Conservation (phyloP, 2,113 vertebrate genomes). For the Plotosus lineatus region DNA sequence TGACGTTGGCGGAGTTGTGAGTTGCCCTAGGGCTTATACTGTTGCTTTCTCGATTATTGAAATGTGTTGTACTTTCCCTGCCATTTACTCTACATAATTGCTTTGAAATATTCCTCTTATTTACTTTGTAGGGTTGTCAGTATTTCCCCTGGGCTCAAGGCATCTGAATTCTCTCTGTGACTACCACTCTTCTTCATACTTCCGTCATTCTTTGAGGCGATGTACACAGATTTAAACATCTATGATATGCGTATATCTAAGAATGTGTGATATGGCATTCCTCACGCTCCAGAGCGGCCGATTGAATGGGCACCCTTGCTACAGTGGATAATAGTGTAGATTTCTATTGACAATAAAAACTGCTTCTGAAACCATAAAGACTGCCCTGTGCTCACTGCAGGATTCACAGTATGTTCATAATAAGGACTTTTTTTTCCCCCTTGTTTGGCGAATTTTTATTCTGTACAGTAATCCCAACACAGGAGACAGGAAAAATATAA, state of each 20-base stretch:
- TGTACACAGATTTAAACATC: neutral
- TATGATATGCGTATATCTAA: neutral
- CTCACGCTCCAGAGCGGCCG: neutral
- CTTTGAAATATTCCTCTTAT: conserved; percentile 13
- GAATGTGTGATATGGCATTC: neutral
- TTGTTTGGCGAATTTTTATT: too few relatives aligned
- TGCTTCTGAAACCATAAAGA: neutral
- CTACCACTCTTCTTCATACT: neutral
- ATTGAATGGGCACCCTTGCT: neutral
- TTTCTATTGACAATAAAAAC: neutral
- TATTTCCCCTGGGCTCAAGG: neutral
- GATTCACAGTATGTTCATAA: neutral
- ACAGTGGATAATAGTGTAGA: neutral
- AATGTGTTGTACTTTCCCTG: conserved; percentile 30
- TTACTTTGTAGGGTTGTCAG: conserved; percentile 6
- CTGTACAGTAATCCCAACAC: too few relatives aligned
- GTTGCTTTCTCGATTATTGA: conserved; percentile 26
- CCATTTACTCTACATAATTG: conserved; percentile 24
- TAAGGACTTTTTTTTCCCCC: too few relatives aligned
- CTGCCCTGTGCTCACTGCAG: neutral
- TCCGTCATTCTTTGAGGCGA: neutral
- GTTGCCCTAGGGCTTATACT: conserved; percentile 10
- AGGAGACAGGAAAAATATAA: too few relatives aligned
- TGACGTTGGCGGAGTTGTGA: conserved; percentile 35
- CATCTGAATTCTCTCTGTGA: neutral